Base-by-base conservation (phyloP, 2,888 invertebrate genomes). In the Polia nebulosa region DNA sequence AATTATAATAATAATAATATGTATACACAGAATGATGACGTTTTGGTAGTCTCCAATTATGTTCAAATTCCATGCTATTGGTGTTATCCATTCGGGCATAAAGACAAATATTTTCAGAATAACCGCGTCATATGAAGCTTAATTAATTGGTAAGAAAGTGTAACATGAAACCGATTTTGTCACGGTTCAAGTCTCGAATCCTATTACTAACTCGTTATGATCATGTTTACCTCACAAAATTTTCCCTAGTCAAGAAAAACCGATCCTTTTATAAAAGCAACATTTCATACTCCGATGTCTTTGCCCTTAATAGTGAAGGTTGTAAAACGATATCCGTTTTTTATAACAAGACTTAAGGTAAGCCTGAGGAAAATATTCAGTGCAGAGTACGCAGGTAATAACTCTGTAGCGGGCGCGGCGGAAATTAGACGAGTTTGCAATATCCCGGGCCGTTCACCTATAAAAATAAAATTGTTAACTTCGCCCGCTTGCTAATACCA, bases 341-440 rank as follows among this genome's bases (percentile, higher is more conserved):
- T 74, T 81, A 82, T 82, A 82, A 78, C 76, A 78, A 74, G 73
- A 71, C 82, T 81, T 80, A 67, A 72, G 72, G 66, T 71, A 78
- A 82, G 72, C 78, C 66, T 52, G 61, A 81, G 72, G 80, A 87
- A 88, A 90, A 88, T 89, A 86, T 89, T 87, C 88, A 87, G 84
- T 75, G 87, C 81, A 84, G 87, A 89, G 84, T 87, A 86, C 84
- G 82, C 84, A 84, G 87, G 87, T 91, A 89, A 90, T 89, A 89
- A 89, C 87, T 89, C 82, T 72, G 72, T 68, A 77, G 81, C 81
- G 80, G 75, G 84, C 82, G 52, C 79, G 84, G 83, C 91, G 91
- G 91, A 91, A 91, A 92, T 92, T 90, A 90, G 87, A 90, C 90
- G 83, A 86, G 87, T 88, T 87, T 88, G 90, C 89, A 90, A 90